Percentiles rank a stretch among this genome's conserved stretches.
These are phyloP conservation scores for Hydrocynus forskahlii DNA, from an alignment of 2,797 vertebrate species.

Conservation along the genomic window DNA sequence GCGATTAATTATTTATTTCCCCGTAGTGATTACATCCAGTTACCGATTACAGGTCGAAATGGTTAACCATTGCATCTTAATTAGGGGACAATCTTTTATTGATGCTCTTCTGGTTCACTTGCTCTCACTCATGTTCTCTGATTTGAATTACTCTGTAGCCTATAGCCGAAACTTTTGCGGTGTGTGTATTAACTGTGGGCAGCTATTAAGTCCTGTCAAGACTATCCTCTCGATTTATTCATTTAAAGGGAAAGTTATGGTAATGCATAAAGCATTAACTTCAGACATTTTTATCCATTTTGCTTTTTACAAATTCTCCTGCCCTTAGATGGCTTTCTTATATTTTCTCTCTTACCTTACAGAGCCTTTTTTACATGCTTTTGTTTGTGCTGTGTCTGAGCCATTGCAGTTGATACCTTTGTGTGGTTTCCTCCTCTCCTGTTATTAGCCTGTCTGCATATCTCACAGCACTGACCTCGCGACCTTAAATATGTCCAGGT, in stretches of 20 bases:
- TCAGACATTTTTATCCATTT: background rate
- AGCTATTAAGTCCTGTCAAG: background rate
- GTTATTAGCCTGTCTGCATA: background rate
- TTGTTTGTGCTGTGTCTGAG: background rate
- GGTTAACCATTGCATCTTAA: background rate
- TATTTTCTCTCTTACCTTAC: background rate
- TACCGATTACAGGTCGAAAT: background rate
- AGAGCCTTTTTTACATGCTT: background rate
- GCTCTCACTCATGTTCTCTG: background rate
- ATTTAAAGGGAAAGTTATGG: background rate
- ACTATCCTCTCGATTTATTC: background rate
- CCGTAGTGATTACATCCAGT: background rate
- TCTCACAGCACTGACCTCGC: background rate
- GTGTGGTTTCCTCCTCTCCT: background rate
- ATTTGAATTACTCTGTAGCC: background rate
- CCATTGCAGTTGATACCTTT: background rate
- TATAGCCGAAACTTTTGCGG: background rate
- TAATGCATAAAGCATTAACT: background rate
- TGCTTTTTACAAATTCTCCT: background rate
- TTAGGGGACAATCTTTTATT: background rate
- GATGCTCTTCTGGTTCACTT: background rate
- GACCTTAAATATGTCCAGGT: slow-evolving; percentile 11
- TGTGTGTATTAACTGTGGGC: background rate
- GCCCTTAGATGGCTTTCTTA: background rate
- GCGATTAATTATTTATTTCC: background rate